phyloP scores from a whole-genome alignment of 2,113 vertebrate species.

The Petrocephalus microphthalmus region DNA sequence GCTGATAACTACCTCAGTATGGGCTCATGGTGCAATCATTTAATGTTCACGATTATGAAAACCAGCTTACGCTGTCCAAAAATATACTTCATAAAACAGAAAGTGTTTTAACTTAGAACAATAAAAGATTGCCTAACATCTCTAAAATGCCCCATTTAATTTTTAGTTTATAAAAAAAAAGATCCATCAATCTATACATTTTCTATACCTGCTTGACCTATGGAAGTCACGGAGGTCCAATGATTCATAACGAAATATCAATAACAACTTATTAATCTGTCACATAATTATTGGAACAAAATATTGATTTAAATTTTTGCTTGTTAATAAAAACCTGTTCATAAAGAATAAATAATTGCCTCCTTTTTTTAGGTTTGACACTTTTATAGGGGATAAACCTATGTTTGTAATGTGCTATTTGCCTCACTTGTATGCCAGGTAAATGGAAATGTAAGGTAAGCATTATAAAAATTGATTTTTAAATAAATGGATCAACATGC shows the following conservation, averaged over 20 bases:
- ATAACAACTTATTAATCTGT: neutral
- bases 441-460: neutral
- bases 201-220: neutral
- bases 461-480: neutral
- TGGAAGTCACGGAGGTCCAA: neutral
- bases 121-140: neutral
- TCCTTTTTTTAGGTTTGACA: neutral
- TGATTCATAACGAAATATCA: neutral
- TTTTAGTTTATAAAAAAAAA: neutral
- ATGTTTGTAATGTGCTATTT: neutral
- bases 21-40: neutral
- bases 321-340: neutral
- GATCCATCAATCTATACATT: neutral
- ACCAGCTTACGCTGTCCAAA: neutral
- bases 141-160: neutral
- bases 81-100: neutral
- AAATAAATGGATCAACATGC: neutral
- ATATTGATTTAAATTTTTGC: neutral
- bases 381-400: neutral
- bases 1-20: neutral
- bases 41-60: neutral
- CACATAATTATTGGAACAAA: neutral
- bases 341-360: neutral
- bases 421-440: neutral
- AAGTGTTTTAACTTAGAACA: neutral